A percentile compares a stretch with the other conserved stretches of the same genome.
Conservation (phyloP, 2,797 vertebrate genomes). For the Eulemur albifrons region DNA sequence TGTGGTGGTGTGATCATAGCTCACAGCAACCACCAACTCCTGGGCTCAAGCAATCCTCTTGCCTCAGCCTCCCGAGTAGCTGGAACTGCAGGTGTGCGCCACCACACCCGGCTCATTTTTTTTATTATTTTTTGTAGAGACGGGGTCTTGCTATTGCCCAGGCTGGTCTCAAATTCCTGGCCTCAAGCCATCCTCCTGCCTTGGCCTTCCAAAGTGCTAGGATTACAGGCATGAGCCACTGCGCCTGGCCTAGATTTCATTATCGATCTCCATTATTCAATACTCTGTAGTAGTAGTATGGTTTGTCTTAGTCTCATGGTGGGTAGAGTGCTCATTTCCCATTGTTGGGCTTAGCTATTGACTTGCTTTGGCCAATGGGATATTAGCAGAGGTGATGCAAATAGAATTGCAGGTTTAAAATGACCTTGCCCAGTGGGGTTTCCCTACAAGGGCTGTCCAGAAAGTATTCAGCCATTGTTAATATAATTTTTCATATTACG, state of each 20-base stretch:
- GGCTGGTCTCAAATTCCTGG: not conserved
- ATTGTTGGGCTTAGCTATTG: not conserved
- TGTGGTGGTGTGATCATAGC: not conserved
- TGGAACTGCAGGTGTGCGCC: not conserved
- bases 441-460: not conserved
- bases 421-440: too few species aligned
- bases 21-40: not conserved
- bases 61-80: not conserved
- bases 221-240: not conserved
- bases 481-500: too few species aligned
- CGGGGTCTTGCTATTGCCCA: not conserved
- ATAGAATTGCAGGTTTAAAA: not conserved
- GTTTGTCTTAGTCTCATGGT: not conserved
- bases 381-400: not conserved
- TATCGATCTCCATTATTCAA: not conserved
- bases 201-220: not conserved
- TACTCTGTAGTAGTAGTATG: not conserved
- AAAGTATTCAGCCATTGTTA: too few species aligned
- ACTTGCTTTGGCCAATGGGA: not conserved
- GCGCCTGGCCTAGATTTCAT: not conserved
- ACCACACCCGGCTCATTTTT: not conserved
- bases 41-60: not conserved
- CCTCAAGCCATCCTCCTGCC: rapidly evolving
- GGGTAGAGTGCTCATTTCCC: not conserved
- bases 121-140: not conserved